Evolutionary conservation across 2,888 invertebrate species (phyloP).

Genomic region (Chesias legatella): DNA sequence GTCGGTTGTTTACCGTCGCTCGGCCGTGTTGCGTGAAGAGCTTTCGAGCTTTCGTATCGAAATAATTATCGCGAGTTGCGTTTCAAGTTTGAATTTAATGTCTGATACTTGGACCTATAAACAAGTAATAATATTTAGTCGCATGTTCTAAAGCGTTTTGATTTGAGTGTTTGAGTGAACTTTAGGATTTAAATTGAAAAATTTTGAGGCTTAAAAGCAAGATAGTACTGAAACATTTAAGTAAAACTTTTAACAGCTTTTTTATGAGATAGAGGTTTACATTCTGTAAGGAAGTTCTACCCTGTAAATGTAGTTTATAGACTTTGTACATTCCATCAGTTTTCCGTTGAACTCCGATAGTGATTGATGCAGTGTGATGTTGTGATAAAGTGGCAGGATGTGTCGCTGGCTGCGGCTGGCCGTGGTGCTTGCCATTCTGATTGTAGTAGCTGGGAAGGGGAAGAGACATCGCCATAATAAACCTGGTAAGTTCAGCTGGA

Average conservation of each 20-base stretch:
- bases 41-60: conserved; percentile 22
- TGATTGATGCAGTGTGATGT: conserved; percentile 45
- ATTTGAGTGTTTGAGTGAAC: too few species aligned
- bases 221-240: too few species aligned
- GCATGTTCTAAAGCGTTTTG: too few species aligned
- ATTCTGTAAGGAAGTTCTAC: too few species aligned
- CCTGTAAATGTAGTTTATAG: not conserved
- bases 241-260: too few species aligned
- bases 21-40: conserved; percentile 14
- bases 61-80: conserved; percentile 30
- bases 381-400: conserved; percentile 47
- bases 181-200: not conserved
- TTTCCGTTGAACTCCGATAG: conserved; percentile 10
- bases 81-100: conserved; percentile 4
- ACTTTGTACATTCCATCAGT: not conserved
- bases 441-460: conserved; percentile 53
- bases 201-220: not conserved
- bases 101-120: too few species aligned
- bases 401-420: conserved; percentile 28
- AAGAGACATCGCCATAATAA: conserved; percentile 67
- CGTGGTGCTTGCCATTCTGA: conserved; percentile 49
- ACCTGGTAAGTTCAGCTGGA: conserved; percentile 59
- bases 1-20: conserved; percentile 36
- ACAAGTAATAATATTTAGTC: too few species aligned
- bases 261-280: too few species aligned